Conservation (phyloP, 2,888 invertebrate species). For the Eupithecia insigniata region DNA sequence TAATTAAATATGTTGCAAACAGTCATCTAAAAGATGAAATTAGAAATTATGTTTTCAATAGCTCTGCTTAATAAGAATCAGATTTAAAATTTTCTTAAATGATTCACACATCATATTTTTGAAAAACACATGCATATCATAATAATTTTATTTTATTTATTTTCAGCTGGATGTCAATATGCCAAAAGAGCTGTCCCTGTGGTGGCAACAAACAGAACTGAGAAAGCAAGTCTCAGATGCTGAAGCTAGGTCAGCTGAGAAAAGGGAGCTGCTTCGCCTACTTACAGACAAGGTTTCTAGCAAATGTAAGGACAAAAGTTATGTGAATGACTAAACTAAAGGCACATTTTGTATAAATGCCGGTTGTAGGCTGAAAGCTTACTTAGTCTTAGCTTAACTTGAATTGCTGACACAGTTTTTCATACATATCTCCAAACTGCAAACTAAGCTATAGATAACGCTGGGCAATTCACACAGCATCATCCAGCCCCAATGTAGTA, state of each 20-base stretch:
- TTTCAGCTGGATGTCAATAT: conserved; percentile 37
- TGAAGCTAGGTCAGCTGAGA: conserved; percentile 53
- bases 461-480: no score
- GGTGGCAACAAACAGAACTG: conserved; percentile 62
- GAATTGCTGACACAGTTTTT: no score
- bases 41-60: not conserved
- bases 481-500: no score
- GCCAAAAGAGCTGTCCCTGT: conserved; percentile 64
- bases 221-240: conserved; percentile 57
- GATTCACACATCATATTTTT: not conserved
- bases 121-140: not conserved
- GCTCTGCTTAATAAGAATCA: no score
- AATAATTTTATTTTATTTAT: conserved; percentile 3
- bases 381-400: no score
- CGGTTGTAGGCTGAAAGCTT: no score
- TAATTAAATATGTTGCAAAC: not conserved
- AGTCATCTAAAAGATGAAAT: not conserved
- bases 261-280: conserved; percentile 52
- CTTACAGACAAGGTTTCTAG: conserved; percentile 63
- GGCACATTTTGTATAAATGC: no score
- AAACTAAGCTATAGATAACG: no score
- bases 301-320: conserved; percentile 58
- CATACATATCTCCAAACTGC: no score
- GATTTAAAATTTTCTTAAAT: no score
- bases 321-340: not conserved